Evolutionary conservation across 2,888 invertebrate species (phyloP), one percentile per base, ranked within the genome.

Genomic region (Rhingia campestris): DNA sequence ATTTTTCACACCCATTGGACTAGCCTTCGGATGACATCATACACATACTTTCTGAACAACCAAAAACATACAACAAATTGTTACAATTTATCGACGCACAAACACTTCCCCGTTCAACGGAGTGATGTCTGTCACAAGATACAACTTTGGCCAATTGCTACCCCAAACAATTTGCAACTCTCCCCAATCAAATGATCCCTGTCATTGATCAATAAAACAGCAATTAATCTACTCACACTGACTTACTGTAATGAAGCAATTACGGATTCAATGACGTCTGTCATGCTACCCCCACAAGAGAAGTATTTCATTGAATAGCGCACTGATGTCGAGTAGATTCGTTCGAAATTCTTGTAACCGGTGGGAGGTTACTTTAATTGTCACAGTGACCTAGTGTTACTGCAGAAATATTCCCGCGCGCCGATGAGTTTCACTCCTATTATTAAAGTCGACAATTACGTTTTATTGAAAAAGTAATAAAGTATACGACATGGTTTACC

Each of bases 161-260:
- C 4, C 32, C 12, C 7, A 6, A 39, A 45, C 45, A 63, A 79
- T 72, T 66, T 59, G 59, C 70, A 53, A 51, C 51, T 64, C 56
- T 49, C 5, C 45, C 74, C 76, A 61, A 75, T 81, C 54, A 67
- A 81, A 51, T 54, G 76, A 81, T 66, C 61, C 59, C 69, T 74
- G 73, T 77, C 77, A 69, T 69, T 72, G 77, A 74, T 74, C 82
- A 82, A 82, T 82, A 69, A 77, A 82, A 77, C 58, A 63, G 37
- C 67, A 82, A 82, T 77, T 76, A 82, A 82, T 82, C 77, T 82
- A 67, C 58, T 72, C 73, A 43, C 77, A 67, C 51, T 58, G 14
- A 56, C 54, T 73, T 33, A 47, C 30, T 35, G 63, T 61, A 77
- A 82, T 73, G 53, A 77, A 77, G 63, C 63, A 73, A 82, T 82